A percentile compares a stretch with the other conserved stretches of the same genome.
Evolutionary conservation across 2,888 invertebrate genomes (phyloP).

Genomic region (Chesias legatella): DNA sequence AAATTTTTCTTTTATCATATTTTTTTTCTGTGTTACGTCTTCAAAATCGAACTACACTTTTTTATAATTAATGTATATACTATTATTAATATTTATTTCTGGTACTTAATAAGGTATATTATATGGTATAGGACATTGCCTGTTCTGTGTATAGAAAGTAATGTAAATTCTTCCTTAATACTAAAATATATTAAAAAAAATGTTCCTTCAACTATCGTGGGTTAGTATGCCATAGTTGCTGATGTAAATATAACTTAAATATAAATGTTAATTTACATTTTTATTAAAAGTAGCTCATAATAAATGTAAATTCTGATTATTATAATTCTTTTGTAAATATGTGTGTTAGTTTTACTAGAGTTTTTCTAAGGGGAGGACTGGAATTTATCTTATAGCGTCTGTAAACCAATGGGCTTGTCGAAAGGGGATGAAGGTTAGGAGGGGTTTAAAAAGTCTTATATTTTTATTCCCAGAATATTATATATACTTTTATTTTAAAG

Average conservation of each 20-base stretch:
- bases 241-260: slow-evolving; percentile 42
- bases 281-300: slow-evolving; percentile 30
- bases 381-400: no score
- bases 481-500: no score
- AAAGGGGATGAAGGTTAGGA: no score
- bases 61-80: slow-evolving; percentile 18
- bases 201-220: slow-evolving; percentile 46
- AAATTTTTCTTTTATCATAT: no score
- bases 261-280: slow-evolving; percentile 14
- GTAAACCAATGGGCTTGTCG: no score
- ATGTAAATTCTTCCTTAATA: slow-evolving; percentile 40
- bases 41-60: not conserved
- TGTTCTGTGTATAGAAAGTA: slow-evolving; percentile 27
- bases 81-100: slow-evolving; percentile 53
- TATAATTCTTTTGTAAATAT: slow-evolving; percentile 50
- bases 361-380: slow-evolving; percentile 27
- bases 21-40: no score
- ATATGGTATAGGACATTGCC: slow-evolving; percentile 35
- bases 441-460: no score
- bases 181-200: slow-evolving; percentile 33
- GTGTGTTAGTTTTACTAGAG: slow-evolving; percentile 43
- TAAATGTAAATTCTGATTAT: slow-evolving; percentile 31
- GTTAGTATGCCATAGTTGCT: slow-evolving; percentile 44
- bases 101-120: slow-evolving; percentile 43
- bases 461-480: no score